Evolutionary conservation across 2,797 vertebrate species (phyloP), one percentile per base, ranked within the genome.

Genomic region (Brachyrhaphis roseni): DNA sequence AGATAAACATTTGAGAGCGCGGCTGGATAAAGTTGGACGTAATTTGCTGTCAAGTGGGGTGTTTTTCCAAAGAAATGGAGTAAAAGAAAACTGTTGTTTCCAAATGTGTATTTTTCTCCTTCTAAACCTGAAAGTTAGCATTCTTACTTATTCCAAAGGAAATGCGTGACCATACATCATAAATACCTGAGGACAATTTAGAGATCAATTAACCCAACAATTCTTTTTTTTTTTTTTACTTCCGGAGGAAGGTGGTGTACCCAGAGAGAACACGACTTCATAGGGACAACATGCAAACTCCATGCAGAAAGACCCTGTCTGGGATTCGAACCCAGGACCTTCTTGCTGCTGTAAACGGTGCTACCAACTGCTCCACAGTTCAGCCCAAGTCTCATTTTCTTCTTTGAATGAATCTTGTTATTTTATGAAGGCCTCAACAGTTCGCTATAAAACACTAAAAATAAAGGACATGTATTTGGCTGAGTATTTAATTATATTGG

Each of bases 1-100:
- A 78, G 76, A 91, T 82, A 86, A 88, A 86, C 81, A 84, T 76
- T 51, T 41, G 49, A 72, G 41, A 13, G 3, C 31, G 62, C 16
- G 13, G 72, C 57, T 64, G 47, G 49, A 86, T 76, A 39, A 83
- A n/a, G 76, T 57, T 66, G 73, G 55, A 72, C 43, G 6, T 62
- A 45, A 71, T 72, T 71, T 74, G 13, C 78, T 74, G 70, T 84
- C 28, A 66, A 15, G 10, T 74, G 76, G 39, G n/a, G 43, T 80
- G n/a, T 78, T 90, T 81, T 77, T 3, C 39, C 36, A 6, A 77
- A n/a, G 51, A 59, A 72, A 76, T 49, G 0, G 36, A 0, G 49
- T 39, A 53, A 72, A 16, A 72, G 68, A 11, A 76, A 68, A 80
- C 13, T 36, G 31, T 46, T 39, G 26, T 66, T 62, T 2, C 15